Evolutionary conservation across 2,888 invertebrate species (phyloP), one percentile per base, ranked within the genome.

Genomic region (Rotaria sp.): DNA sequence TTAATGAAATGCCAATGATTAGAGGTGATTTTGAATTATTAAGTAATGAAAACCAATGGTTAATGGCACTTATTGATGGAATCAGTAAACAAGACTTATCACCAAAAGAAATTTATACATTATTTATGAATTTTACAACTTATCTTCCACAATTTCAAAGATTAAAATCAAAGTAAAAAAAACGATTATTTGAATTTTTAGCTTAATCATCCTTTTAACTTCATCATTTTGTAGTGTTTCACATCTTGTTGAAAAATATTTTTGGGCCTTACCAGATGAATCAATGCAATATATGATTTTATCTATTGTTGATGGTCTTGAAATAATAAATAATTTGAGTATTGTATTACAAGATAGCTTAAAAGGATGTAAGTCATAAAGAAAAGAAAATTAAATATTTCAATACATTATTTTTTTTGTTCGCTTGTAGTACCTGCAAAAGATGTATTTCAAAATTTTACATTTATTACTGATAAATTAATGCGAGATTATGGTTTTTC

Each of bases 251-350:
- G 80, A 45, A n/a, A 80, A 80, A 80, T 80, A 80, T 80, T 80
- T 80, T 45, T 80, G 80, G 80, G 80, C 80, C 2, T 80, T 80
- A 45, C 80, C 80, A 10, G 80, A 80, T 80, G 80, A 80, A 26
- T 24, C 24, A 1, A 80, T 45, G 45, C 80, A 80, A 45, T 15
- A 45, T n/a, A 45, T 45, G 45, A 45, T 80, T 45, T 18, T 80
- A 45, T 41, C 45, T 7, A 45, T 80, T 41, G 21, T 80, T 45
- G 45, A 80, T 80, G 80, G 80, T 11, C 26, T 80, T 8, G 13
- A 80, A n/a, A 45, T 35, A 21, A n/a, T 80, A 13, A 45, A 80
- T 80, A 38, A 80, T 38, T 41, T 80, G 2, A 45, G 26, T 80
- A 80, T 80, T 80, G 11, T 45, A 26, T 45, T 80, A 45, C 41